A percentile compares a stretch with the other conserved stretches of the same genome.
These are phyloP conservation scores for Glaucidium brasilianum DNA, from an alignment of 2,113 vertebrate species.

Conservation along the genomic window DNA sequence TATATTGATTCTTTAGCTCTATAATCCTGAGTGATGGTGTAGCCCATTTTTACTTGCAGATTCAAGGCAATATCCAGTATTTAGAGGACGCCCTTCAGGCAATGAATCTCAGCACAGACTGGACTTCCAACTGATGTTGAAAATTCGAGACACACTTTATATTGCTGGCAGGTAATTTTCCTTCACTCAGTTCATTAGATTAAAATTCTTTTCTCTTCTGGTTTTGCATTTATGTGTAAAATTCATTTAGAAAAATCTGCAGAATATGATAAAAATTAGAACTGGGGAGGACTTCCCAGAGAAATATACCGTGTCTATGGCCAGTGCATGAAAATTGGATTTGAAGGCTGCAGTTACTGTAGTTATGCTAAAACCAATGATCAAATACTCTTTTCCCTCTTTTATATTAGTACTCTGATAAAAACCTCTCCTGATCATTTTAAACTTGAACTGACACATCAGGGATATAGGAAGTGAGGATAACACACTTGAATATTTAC, in stretches of 20 bases:
- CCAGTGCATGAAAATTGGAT: conserved; percentile 57
- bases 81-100: conserved; percentile 96
- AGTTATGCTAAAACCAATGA: conserved; percentile 54
- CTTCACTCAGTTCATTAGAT: conserved; percentile 85
- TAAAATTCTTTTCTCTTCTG: conserved; percentile 79
- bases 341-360: conserved; percentile 60
- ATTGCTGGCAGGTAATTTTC: conserved; percentile 96
- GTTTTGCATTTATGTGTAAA: conserved; percentile 72
- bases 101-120: conserved; percentile 98
- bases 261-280: conserved; percentile 72
- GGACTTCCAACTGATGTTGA: conserved; percentile 99
- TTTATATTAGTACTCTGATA: conserved; percentile 36
- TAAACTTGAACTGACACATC: conserved; percentile 49
- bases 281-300: conserved; percentile 17
- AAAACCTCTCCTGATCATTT: conserved; percentile 40
- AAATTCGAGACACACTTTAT: conserved; percentile 98
- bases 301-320: conserved; percentile 31
- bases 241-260: conserved; percentile 73
- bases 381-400: conserved; percentile 39
- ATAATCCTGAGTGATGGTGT: conserved; percentile 82
- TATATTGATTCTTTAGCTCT: conserved; percentile 77
- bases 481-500: conserved; percentile 23
- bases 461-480: conserved; percentile 27
- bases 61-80: conserved; percentile 95
- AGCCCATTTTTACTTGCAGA: conserved; percentile 85